Evolutionary conservation across 1,140 invertebrate genomes (phyloP).

Genomic region (Rhyzopertha dominica): DNA sequence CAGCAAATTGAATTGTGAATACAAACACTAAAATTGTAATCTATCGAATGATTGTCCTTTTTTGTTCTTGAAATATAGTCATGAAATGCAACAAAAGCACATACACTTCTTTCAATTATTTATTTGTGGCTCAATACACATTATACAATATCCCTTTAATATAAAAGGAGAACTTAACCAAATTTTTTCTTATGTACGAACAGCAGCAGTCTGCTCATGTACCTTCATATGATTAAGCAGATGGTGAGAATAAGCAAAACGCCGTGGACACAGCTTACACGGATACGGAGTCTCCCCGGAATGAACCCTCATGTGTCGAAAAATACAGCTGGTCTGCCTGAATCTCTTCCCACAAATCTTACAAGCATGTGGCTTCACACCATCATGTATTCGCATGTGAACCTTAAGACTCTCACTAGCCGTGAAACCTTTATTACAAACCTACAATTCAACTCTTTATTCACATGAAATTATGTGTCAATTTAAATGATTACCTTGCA

Average conservation of each 20-base stretch:
- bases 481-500: slow-evolving; percentile 20
- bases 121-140: too few relatives aligned
- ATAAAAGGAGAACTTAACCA: too few relatives aligned
- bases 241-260: slow-evolving; percentile 12
- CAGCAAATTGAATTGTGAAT: too few relatives aligned
- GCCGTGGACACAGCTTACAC: slow-evolving; percentile 7
- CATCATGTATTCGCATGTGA: slow-evolving; percentile 33
- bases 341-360: slow-evolving; percentile 15
- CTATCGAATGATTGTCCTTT: too few relatives aligned
- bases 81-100: too few relatives aligned
- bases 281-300: slow-evolving; percentile 16
- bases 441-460: slow-evolving; percentile 1
- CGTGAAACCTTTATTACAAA: slow-evolving; percentile 29
- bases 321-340: slow-evolving; percentile 4
- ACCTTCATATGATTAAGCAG: slow-evolving; percentile 12
- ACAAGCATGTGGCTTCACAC: slow-evolving; percentile 34
- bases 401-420: slow-evolving; percentile 34
- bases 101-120: too few relatives aligned
- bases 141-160: too few relatives aligned
- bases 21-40: too few relatives aligned
- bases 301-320: slow-evolving; percentile 17
- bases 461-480: slow-evolving; percentile 7
- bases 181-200: not conserved
- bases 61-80: too few relatives aligned
- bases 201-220: not conserved